Percentiles rank a stretch among this genome's conserved stretches.
Evolutionary conservation across 37 sponge, comb jelly and placozoan genomes (phyloP).

Genomic region (Cliona cf. orientalis): DNA sequence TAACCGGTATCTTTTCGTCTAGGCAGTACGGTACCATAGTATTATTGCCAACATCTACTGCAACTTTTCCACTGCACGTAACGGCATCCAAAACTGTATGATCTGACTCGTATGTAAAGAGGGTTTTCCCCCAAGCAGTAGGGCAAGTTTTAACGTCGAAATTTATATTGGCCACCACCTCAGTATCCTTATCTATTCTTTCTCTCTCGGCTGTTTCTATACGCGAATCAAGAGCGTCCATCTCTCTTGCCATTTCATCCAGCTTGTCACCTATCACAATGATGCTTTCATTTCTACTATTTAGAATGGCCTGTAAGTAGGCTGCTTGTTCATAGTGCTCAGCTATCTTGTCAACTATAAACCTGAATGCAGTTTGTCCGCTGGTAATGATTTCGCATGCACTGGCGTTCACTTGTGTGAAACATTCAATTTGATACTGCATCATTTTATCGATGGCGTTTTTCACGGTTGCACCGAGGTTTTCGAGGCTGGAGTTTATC

Average conservation of each 20-base stretch:
- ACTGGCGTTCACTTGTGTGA: not conserved
- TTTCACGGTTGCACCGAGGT: not conserved
- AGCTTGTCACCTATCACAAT: not conserved
- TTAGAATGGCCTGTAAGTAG: constrained; percentile 13
- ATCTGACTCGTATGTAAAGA: constrained; percentile 3
- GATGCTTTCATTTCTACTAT: constrained; percentile 1
- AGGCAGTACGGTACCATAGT: not conserved
- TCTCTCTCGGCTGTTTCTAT: not conserved
- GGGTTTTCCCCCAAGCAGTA: not conserved
- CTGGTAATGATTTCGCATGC: constrained; percentile 6
- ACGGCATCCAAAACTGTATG: no score
- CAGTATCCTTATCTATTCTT: constrained; percentile 1
- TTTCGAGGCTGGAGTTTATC: not conserved
- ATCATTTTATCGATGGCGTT: constrained; percentile 10
- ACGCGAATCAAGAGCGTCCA: not conserved
- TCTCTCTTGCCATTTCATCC: no score
- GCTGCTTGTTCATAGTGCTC: constrained; percentile 13
- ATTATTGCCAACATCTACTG: not conserved
- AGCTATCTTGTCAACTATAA: constrained; percentile 14
- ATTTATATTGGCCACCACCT: not conserved
- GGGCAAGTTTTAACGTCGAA: not conserved
- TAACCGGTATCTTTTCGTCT: constrained; percentile 5
- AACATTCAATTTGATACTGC: constrained; percentile 16
- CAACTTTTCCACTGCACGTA: not conserved
- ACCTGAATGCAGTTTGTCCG: constrained; percentile 19